Base-by-base conservation (phyloP, 2,797 vertebrate genomes). In the Heterohyrax brucei region DNA sequence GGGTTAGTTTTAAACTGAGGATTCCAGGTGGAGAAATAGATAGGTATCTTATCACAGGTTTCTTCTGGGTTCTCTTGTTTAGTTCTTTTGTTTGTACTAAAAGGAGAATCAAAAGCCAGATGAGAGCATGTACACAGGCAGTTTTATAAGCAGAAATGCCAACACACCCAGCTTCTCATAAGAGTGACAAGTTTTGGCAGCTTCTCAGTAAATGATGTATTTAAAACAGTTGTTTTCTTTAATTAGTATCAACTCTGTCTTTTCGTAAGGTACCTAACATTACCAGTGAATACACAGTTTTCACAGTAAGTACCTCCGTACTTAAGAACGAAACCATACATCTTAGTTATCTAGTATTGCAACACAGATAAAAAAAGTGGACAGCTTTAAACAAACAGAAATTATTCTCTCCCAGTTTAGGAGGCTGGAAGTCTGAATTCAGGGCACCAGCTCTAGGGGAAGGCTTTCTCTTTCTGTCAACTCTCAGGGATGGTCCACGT, bases 121-220 rank as follows among this genome's bases (percentile, higher is more conserved):
- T 61, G 78, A 92, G 62, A 93, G 90, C 18, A 77, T 50, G 84
- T 85, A 90, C 8, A 78, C 8, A 78, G 73, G 81, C 3, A 48
- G 14, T 83, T 87, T 82, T 88, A 61, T 75, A 72, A 89, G 59
- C 0, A 93, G 61, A 96, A 93, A 87, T 53, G 21, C 10, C n/a
- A 12, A 53, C 24, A 91, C 16, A 68, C 16, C 28, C 82, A 92
- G 13, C n/a, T 76, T 81, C 62, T 95, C 19, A 0, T 53, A 78
- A 88, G 13, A 95, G 30, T 62, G 39, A 66, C 53, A 3, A 68
- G 14, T 46, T 86, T 44, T 62, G 81, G 64, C 39, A 76, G 61
- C 76, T 93, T 94, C 79, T 92, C 82, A 64, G 24, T 30, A 81
- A 97, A 48, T 28, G 28, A 64, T 44, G 81, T 86, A 89, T 33